Base-by-base conservation (phyloP, 2,113 vertebrate genomes). In the Empidonax traillii region DNA sequence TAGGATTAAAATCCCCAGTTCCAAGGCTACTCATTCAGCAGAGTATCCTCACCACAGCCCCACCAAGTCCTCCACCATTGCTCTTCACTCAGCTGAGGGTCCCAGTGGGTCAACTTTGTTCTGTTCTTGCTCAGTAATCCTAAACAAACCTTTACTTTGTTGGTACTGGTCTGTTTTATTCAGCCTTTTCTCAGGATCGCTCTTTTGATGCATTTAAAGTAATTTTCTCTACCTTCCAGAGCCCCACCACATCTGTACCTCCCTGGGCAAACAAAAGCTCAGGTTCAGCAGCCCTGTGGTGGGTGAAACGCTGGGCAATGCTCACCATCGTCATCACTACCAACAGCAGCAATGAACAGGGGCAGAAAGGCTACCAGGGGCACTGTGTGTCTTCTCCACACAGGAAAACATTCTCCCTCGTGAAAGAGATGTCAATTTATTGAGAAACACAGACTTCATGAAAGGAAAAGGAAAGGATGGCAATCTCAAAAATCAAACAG, bases 1-100 rank as follows among this genome's bases (percentile, higher is more conserved):
- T 2, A 66, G 37, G 47, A 56, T 87, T 79, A 71, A 81, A 46
- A 68, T 46, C 28, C 37, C 55, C 4, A 3, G 62, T 27, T 41
- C 69, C 3, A 15, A 76, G 15, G 84, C 39, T 44, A 39, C 22
- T 52, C 3, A 3, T 79, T 58, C 24, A 67, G 49, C 65, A 77
- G 27, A 87, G 39, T 30, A 91, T 22, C 33, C 59, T 85, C 19
- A 25, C 12, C 17, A 5, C 66, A 65, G 51, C 67, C n/a, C 35
- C 1, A 0, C 43, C 2, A 5, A 75, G 66, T 66, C 39, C 47
- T 47, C n/a, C 6, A 4, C 52, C 66, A 30, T 0, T 49, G 31
- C 35, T 78, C 81, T 49, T n/a, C 43, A 35, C 35, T 75, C 85
- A 65, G 24, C 37, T 69, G 14, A 5, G 12, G 35, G 20, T 83